phyloP scores from a whole-genome alignment of 2,797 vertebrate genomes.

The Spizella passerina region DNA sequence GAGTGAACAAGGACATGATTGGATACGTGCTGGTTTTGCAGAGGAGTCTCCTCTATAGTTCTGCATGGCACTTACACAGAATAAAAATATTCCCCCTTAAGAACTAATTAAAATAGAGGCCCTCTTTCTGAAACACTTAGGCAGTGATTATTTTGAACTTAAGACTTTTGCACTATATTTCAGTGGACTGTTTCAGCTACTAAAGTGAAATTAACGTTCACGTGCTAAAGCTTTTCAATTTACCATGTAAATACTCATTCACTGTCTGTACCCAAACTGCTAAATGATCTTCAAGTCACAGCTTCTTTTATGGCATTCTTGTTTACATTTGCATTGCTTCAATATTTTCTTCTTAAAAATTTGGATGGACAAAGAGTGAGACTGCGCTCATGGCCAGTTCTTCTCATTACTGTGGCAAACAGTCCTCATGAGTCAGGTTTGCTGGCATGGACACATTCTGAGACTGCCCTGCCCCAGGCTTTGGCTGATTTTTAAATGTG shows the following conservation, averaged over 20 bases:
- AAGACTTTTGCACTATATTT: not conserved
- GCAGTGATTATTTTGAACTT: not conserved
- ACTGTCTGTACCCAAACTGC: not conserved
- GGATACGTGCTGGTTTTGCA: not conserved
- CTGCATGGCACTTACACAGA: not conserved
- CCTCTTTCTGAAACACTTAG: not conserved
- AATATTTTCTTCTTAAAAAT: not conserved
- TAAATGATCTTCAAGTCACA: not conserved
- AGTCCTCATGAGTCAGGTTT: not conserved
- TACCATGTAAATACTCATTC: rapidly evolving
- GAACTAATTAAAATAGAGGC: not conserved
- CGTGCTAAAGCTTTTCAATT: not conserved
- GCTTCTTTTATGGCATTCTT: not conserved
- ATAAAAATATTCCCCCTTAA: not conserved
- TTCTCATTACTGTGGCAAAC: not conserved
- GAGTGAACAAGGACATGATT: not conserved
- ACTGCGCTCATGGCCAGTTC: not conserved
- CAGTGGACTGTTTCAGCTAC: not conserved
- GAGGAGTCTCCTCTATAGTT: not conserved
- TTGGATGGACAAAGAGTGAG: not conserved
- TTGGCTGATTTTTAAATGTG: not conserved
- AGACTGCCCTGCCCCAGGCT: not conserved
- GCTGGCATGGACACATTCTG: not conserved
- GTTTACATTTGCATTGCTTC: not conserved
- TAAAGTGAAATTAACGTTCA: not conserved